A percentile compares a stretch with the other conserved stretches of the same genome.
phyloP scores from a whole-genome alignment of 2,888 invertebrate species.

The Halictus ligatus region DNA sequence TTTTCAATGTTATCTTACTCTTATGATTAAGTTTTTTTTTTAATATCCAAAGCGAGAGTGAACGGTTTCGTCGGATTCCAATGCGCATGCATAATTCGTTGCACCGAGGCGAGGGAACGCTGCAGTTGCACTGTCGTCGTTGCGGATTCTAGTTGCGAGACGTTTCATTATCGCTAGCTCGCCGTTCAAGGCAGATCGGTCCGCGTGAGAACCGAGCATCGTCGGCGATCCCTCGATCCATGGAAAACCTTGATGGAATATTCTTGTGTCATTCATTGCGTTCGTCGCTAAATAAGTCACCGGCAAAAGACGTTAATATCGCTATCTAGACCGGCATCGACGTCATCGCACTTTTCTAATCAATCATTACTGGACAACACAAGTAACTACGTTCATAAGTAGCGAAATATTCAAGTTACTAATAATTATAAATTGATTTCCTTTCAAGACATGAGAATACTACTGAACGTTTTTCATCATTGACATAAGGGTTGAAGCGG shows the following conservation, averaged over 20 bases:
- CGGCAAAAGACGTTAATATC: conserved; percentile 31
- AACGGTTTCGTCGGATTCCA: conserved; percentile 20
- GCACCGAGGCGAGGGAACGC: conserved; percentile 8
- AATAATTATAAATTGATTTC: too few relatives aligned
- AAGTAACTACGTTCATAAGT: not conserved
- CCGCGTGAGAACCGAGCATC: conserved; percentile 63
- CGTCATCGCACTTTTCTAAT: conserved; percentile 16
- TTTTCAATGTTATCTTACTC: not conserved
- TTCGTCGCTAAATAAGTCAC: conserved; percentile 60
- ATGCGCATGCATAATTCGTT: conserved; percentile 46
- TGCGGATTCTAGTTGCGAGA: conserved; percentile 30
- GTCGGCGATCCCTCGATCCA: conserved; percentile 60
- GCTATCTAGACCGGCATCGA: conserved; percentile 4
- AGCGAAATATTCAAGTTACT: not conserved
- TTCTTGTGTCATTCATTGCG: conserved; percentile 60
- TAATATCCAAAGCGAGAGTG: not conserved
- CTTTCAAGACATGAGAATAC: too few relatives aligned
- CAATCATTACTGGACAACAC: not conserved
- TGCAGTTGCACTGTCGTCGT: not conserved
- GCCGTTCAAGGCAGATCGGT: conserved; percentile 67
- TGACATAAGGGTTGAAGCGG: too few relatives aligned
- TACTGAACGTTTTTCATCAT: too few relatives aligned
- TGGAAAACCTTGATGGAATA: conserved; percentile 64
- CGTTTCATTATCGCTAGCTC: conserved; percentile 58
- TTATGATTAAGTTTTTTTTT: not conserved